phyloP scores from a whole-genome alignment of 2,113 vertebrate species.

The Austrofundulus limnaeus region DNA sequence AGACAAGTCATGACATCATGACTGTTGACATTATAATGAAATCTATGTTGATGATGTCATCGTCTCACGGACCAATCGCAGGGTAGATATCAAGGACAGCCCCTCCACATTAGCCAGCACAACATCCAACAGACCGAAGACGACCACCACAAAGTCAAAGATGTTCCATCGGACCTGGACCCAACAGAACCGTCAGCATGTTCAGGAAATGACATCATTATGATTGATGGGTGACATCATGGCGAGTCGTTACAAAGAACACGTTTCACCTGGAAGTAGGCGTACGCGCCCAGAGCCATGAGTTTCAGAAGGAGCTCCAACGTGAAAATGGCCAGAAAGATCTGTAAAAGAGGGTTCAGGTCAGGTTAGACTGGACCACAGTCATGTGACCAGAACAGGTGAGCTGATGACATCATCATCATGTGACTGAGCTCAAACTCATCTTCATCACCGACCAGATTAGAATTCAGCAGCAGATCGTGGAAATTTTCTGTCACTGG shows the following conservation, averaged over 20 bases:
- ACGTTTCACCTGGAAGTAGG: conserved; percentile 80
- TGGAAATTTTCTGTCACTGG: conserved; percentile 82
- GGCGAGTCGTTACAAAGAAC: not conserved
- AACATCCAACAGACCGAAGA: conserved; percentile 84
- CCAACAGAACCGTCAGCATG: not conserved
- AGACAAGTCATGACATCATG: not conserved
- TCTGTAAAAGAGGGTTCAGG: conserved; percentile 67
- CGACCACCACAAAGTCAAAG: conserved; percentile 88
- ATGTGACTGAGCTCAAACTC: not conserved
- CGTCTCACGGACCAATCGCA: conserved; percentile 81
- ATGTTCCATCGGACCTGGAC: conserved; percentile 89
- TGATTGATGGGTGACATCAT: no score
- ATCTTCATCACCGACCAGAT: conserved; percentile 76
- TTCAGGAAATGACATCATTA: no score
- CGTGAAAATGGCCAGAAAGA: conserved; percentile 87
- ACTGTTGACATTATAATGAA: not conserved
- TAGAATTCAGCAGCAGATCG: conserved; percentile 65
- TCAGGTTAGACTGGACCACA: conserved; percentile 2
- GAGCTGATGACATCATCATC: no score
- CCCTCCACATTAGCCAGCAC: conserved; percentile 81
- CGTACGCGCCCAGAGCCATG: conserved; percentile 85
- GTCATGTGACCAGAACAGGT: no score
- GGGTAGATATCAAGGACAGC: conserved; percentile 83
- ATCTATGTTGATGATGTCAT: not conserved
- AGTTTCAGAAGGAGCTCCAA: conserved; percentile 90